phyloP scores from a whole-genome alignment of 2,888 invertebrate genomes.

The Drosophila putrida region DNA sequence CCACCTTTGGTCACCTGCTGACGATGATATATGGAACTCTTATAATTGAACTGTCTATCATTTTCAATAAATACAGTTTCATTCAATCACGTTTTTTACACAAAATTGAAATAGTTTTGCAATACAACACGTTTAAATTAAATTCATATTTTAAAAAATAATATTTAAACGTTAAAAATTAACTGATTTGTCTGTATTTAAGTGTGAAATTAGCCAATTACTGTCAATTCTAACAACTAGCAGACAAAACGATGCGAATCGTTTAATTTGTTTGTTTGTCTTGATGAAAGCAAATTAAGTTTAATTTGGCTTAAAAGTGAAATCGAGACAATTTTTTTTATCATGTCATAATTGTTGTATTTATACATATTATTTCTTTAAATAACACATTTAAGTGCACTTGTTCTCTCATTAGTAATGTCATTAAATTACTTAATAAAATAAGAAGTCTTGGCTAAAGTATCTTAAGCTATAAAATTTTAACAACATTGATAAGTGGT shows the following conservation, averaged over 20 bases:
- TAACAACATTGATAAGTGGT: background rate
- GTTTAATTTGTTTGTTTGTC: constrained; percentile 28
- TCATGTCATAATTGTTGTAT: constrained; percentile 1
- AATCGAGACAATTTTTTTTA: constrained; percentile 11
- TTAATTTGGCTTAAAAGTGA: constrained; percentile 31
- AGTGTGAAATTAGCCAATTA: constrained; percentile 26
- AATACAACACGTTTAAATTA: background rate
- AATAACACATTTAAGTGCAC: background rate
- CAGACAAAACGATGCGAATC: constrained; percentile 12
- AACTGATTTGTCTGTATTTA: background rate
- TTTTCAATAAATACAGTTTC: too few relatives aligned
- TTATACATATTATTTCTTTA: constrained; percentile 7
- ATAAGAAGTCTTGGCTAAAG: background rate
- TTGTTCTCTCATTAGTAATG: constrained; percentile 1
- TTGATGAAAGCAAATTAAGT: constrained; percentile 23
- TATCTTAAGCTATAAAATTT: too few relatives aligned
- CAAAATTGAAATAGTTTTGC: background rate
- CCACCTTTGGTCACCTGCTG: constrained; percentile 14
- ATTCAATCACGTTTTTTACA: background rate
- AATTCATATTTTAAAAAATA: background rate
- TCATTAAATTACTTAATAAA: background rate
- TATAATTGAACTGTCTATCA: background rate
- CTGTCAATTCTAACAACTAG: constrained; percentile 29
- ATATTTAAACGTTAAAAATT: background rate
- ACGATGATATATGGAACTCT: background rate